Percentiles rank a stretch among this genome's conserved stretches.
Evolutionary conservation across 2,113 vertebrate species (phyloP).

Genomic region (Perca schrenkii): DNA sequence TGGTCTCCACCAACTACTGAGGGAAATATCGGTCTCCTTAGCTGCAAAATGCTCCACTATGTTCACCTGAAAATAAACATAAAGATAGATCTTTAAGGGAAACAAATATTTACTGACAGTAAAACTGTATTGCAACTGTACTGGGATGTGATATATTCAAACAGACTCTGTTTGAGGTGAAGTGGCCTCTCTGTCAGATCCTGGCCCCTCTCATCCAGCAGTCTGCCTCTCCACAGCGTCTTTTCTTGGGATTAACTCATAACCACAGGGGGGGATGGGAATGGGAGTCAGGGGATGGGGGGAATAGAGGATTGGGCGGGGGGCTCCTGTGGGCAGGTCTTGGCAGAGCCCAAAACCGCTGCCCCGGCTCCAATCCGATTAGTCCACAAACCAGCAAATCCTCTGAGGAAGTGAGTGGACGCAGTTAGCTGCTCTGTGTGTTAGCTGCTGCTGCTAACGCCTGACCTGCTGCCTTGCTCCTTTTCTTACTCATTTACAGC

Average conservation of each 20-base stretch:
- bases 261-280: slow-evolving; percentile 56
- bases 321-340: slow-evolving; percentile 68
- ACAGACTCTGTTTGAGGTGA: slow-evolving; percentile 22
- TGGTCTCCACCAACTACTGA: too few relatives aligned
- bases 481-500: neutral
- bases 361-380: slow-evolving; percentile 81
- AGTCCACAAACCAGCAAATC: slow-evolving; percentile 82
- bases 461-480: slow-evolving; percentile 56
- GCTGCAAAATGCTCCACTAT: too few relatives aligned
- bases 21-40: too few relatives aligned
- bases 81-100: neutral
- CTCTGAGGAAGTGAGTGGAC: slow-evolving; percentile 61
- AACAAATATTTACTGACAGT: neutral
- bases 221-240: slow-evolving; percentile 56
- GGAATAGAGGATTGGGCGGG: neutral
- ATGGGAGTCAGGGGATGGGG: slow-evolving; percentile 22
- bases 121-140: neutral
- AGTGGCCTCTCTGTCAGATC: slow-evolving; percentile 5
- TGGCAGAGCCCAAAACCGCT: slow-evolving; percentile 72
- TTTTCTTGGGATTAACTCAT: slow-evolving; percentile 75
- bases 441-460: neutral
- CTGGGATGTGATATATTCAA: neutral
- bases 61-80: neutral
- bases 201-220: slow-evolving; percentile 33
- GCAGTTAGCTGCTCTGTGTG: slow-evolving; percentile 20